Conservation (phyloP, 1,140 invertebrate species). For the Cylas formicarius region DNA sequence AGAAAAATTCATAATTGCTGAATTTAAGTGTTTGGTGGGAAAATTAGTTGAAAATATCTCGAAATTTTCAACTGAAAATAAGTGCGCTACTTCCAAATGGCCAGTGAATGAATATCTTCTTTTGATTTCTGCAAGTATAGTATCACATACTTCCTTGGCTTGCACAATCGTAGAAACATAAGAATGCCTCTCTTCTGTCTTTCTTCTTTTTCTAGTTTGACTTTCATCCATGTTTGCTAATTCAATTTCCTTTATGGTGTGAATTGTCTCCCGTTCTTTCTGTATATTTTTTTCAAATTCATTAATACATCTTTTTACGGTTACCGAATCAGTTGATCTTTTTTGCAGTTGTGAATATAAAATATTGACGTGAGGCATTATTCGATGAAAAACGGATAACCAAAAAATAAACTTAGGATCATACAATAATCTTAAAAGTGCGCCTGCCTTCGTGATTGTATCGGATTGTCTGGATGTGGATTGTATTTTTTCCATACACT, state of each 20-base stretch:
- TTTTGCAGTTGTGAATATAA: slow-evolving; percentile 20
- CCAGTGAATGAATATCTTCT: slow-evolving; percentile 14
- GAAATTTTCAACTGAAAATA: slow-evolving; percentile 18
- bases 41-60: slow-evolving; percentile 7
- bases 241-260: slow-evolving; percentile 10
- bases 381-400: slow-evolving; percentile 14
- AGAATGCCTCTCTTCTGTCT: slow-evolving; percentile 1
- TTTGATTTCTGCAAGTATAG: slow-evolving; percentile 14
- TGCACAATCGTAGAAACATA: slow-evolving; percentile 8
- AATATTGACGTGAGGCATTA: slow-evolving; percentile 19
- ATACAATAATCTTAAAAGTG: slow-evolving; percentile 12
- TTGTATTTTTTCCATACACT: slow-evolving; percentile 17
- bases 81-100: slow-evolving; percentile 12
- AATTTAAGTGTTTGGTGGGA: slow-evolving; percentile 11
- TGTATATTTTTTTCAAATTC: slow-evolving; percentile 16
- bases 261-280: slow-evolving; percentile 11
- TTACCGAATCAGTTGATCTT: slow-evolving; percentile 12
- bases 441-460: slow-evolving; percentile 9
- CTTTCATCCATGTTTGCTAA: slow-evolving; percentile 1
- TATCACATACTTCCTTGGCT: slow-evolving; percentile 21
- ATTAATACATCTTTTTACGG: slow-evolving; percentile 6
- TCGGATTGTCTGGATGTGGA: slow-evolving; percentile 12
- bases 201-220: background rate
- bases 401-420: slow-evolving; percentile 17
- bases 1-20: slow-evolving; percentile 4